Evolutionary conservation across 2,113 vertebrate genomes (phyloP), one percentile per base, ranked within the genome.

Genomic region (Psittacula cyanocephala): DNA sequence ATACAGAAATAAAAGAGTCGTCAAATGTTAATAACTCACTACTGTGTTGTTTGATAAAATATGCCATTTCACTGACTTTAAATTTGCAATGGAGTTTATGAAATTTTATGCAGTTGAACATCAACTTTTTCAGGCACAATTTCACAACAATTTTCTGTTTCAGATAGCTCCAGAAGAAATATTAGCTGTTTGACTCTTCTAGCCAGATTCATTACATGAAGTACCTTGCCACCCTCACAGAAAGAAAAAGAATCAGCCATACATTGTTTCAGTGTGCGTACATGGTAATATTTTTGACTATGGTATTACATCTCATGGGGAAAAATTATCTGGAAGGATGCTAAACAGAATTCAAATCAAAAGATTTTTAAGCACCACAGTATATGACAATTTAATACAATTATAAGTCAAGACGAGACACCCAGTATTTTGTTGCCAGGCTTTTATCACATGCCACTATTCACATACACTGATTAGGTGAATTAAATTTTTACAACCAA

Each of bases 81-180:
- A 44, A 47, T 82, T 87, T 76, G 10, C 57, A 65, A 68, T 84
- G 49, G 92, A 65, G 53, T 91, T 96, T 94, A 72, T 72, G 76
- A 95, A 87, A 71, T 79, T 77, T 50, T 89, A 78, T 29, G 39
- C 78, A n/a, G 57, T 85, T 92, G 65, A 93, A 91, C 39, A 87
- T n/a, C 39, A 92, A 72, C 47, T 13, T 93, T 74, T 92, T 78
- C 80, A 92, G 69, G 81, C 86, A 92, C 62, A 84, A 72, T 91
- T 85, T 92, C 89, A 81, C 70, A 91, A 92, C 14, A 64, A 46
- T 79, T 57, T 86, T 84, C 81, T 89, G 39, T 81, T 81, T 89
- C 65, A 72, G 75, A 87, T 28, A 72, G 13, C 13, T 64, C 29
- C 78, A 76, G 37, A 46, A 84, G 62, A 90, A 71, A 71, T 68